Conservation (phyloP, 2,888 invertebrate genomes). For the Drosophila sordidula region DNA sequence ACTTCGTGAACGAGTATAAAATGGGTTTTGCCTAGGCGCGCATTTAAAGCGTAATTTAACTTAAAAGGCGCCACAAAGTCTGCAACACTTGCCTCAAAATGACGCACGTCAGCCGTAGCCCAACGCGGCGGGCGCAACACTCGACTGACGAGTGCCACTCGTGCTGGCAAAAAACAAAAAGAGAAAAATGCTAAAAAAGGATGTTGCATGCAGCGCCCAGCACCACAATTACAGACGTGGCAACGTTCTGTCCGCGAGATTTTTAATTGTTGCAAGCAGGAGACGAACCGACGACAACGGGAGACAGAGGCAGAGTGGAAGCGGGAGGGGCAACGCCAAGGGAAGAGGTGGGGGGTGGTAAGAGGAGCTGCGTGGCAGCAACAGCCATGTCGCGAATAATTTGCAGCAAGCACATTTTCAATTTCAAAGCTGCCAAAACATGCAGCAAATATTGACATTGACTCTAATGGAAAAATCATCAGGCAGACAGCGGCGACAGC, state of each 20-base stretch:
- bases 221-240: constrained; percentile 44
- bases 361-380: constrained; percentile 1
- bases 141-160: constrained; percentile 54
- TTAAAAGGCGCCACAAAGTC: constrained; percentile 41
- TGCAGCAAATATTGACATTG: constrained; percentile 78
- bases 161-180: constrained; percentile 19
- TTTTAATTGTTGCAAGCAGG: constrained; percentile 48
- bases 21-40: background rate
- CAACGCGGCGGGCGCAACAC: constrained; percentile 24
- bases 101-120: constrained; percentile 41
- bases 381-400: constrained; percentile 49
- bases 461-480: constrained; percentile 72
- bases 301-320: background rate
- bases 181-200: background rate
- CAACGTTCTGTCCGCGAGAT: constrained; percentile 46
- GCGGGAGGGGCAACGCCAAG: too few species aligned
- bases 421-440: constrained; percentile 78
- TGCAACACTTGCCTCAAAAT: constrained; percentile 51
- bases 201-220: constrained; percentile 5
- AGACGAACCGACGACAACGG: constrained; percentile 22
- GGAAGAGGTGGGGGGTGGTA: too few species aligned
- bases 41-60: constrained; percentile 15
- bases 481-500: constrained; percentile 19
- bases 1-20: too few species aligned
- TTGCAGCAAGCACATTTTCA: constrained; percentile 70